These are phyloP conservation scores for Spinus olivaceus DNA, from an alignment of 2,797 vertebrate genomes.

Conservation along the genomic window DNA sequence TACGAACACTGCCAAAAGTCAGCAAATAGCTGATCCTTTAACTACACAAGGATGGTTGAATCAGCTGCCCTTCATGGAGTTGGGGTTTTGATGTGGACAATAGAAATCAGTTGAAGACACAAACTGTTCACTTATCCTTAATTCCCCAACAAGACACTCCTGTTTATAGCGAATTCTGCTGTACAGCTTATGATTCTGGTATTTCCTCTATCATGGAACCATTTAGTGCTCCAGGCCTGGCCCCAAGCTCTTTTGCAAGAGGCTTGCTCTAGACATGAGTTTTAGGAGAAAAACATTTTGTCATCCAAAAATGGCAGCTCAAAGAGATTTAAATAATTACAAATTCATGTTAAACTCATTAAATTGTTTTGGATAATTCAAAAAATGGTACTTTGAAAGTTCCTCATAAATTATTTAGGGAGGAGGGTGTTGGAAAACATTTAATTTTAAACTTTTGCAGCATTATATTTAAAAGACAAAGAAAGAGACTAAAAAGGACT, in stretches of 20 bases:
- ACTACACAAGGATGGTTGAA: too few species aligned
- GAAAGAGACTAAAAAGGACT: neutral
- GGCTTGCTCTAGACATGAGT: neutral
- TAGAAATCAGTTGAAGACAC: neutral
- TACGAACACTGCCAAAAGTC: neutral
- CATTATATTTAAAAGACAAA: neutral
- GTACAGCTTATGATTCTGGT: neutral
- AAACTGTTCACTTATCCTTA: neutral
- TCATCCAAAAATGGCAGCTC: constrained; percentile 58
- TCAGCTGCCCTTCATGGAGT: rapidly evolving
- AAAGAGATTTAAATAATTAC: constrained; percentile 53
- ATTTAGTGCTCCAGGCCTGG: neutral
- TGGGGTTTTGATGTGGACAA: neutral
- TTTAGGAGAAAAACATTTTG: constrained; percentile 51
- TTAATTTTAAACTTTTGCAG: neutral
- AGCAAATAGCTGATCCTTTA: neutral
- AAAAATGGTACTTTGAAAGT: constrained; percentile 14
- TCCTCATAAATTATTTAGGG: constrained; percentile 7
- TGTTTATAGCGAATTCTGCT: neutral
- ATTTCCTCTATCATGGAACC: neutral
- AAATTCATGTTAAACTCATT: constrained; percentile 63
- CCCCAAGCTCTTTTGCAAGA: constrained; percentile 19
- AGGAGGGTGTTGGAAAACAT: neutral
- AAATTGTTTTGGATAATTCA: constrained; percentile 39
- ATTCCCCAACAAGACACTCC: neutral